Conservation (phyloP, 1,140 invertebrate species). For the Triops longicaudatus region DNA sequence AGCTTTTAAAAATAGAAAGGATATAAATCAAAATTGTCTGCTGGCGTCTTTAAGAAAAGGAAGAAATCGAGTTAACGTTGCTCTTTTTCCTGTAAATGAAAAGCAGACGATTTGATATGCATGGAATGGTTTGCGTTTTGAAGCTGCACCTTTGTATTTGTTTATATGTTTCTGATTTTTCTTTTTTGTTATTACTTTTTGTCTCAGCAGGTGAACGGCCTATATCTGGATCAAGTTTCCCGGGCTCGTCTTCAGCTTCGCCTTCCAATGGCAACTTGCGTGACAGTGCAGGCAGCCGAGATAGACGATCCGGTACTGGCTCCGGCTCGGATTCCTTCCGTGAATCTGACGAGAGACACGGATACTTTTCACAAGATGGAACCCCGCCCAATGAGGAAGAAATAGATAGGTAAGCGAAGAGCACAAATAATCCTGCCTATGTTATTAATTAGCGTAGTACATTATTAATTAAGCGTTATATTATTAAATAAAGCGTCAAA, state of each 20-base stretch:
- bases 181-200: not conserved
- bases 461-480: no score
- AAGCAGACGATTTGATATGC: no score
- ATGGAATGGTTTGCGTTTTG: no score
- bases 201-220: not conserved
- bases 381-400: slow-evolving; percentile 25
- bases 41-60: no score
- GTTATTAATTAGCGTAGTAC: not conserved
- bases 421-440: not conserved
- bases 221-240: not conserved
- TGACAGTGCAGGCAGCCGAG: slow-evolving; percentile 19
- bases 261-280: slow-evolving; percentile 16
- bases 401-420: slow-evolving; percentile 7
- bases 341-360: slow-evolving; percentile 23
- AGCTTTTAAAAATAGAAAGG: no score
- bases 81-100: no score
- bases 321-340: slow-evolving; percentile 28
- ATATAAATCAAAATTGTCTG: no score
- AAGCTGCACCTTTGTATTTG: no score
- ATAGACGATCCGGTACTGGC: slow-evolving; percentile 26
- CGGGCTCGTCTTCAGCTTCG: slow-evolving; percentile 2
- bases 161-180: not conserved
- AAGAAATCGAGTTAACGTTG: no score
- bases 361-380: slow-evolving; percentile 21
- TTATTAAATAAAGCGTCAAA: no score